A percentile compares a stretch with the other conserved stretches of the same genome.
These are phyloP conservation scores for Scomber japonicus DNA, from an alignment of 2,113 vertebrate species.

Conservation along the genomic window DNA sequence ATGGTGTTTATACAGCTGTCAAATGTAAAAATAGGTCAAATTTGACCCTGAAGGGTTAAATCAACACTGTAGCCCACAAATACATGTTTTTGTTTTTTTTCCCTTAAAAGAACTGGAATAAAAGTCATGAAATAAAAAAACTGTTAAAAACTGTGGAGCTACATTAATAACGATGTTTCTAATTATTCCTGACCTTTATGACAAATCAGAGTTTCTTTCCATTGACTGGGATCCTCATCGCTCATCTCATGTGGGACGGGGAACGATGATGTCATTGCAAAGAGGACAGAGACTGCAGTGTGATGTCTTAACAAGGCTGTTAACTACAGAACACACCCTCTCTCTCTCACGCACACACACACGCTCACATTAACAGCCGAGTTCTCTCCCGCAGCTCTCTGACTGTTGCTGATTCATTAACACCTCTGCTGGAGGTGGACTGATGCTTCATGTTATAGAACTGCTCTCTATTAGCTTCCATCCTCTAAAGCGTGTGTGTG, in stretches of 20 bases:
- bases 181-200: too few species aligned
- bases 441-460: neutral
- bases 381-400: conserved; percentile 43
- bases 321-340: conserved; percentile 10
- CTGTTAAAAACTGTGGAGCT: too few species aligned
- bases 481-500: neutral
- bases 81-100: too few species aligned
- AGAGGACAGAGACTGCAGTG: conserved; percentile 44
- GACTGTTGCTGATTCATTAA: conserved; percentile 68
- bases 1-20: too few species aligned
- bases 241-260: conserved; percentile 14
- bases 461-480: neutral
- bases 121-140: too few species aligned
- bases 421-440: conserved; percentile 52
- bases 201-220: neutral
- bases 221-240: neutral
- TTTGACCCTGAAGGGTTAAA: too few species aligned
- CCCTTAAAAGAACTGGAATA: too few species aligned
- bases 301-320: neutral
- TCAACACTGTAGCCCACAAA: too few species aligned
- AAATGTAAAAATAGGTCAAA: too few species aligned
- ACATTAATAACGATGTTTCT: too few species aligned
- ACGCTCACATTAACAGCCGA: conserved; percentile 47
- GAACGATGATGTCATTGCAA: neutral
- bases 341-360: conserved; percentile 6